phyloP scores from a whole-genome alignment of 2,888 invertebrate species.

The Bembecia ichneumoniformis region DNA sequence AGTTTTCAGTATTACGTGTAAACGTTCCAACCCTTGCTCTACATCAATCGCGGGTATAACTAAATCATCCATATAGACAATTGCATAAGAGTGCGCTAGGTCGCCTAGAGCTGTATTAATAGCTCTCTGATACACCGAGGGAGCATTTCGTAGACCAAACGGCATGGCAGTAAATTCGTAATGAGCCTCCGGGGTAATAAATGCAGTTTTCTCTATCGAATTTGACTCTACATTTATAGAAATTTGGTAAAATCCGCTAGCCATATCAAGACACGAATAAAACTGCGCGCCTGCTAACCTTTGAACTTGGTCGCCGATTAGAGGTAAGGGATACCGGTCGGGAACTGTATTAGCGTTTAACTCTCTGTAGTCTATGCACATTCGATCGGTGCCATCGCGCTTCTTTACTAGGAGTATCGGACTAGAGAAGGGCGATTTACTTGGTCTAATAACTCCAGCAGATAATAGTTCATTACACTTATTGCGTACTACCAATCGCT shows the following conservation, averaged over 20 bases:
- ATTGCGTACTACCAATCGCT: no score
- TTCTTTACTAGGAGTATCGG: neutral
- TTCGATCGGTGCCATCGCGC: neutral
- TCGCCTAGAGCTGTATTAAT: constrained; percentile 8
- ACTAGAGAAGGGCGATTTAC: neutral
- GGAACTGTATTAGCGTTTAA: no score
- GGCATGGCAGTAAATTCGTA: constrained; percentile 5
- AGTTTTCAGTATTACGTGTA: no score
- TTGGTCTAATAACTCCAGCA: no score
- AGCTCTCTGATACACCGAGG: constrained; percentile 7
- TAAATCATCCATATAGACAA: constrained; percentile 9
- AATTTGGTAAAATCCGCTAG: neutral
- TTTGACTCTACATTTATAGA: neutral
- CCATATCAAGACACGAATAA: constrained; percentile 3
- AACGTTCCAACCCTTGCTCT: constrained; percentile 6
- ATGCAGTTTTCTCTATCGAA: constrained; percentile 5
- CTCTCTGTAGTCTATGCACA: neutral
- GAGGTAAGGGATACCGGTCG: no score
- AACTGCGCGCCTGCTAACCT: no score
- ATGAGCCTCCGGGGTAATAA: constrained; percentile 1
- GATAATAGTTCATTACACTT: no score
- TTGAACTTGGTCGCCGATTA: no score
- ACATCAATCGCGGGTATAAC: no score
- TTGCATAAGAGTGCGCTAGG: constrained; percentile 7
- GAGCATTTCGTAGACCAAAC: constrained; percentile 5